Percentiles rank a stretch among this genome's conserved stretches.
These are phyloP conservation scores for Mycalesis mineus DNA, from an alignment of 2,888 invertebrate genomes.

Conservation along the genomic window DNA sequence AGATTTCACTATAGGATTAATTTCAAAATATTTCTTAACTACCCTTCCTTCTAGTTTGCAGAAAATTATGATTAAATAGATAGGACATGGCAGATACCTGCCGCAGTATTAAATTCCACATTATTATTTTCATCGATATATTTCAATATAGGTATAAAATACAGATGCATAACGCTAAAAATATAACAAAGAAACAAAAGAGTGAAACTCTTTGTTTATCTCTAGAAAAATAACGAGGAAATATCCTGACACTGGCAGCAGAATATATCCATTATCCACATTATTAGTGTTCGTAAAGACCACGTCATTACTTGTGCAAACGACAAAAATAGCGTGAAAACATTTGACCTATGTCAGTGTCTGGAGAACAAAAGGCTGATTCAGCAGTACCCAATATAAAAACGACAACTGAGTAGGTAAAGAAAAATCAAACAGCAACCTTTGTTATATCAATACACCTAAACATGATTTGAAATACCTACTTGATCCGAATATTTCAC, in stretches of 20 bases:
- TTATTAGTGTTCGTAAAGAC: slow-evolving; percentile 61
- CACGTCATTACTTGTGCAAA: slow-evolving; percentile 73
- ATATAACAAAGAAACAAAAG: neutral
- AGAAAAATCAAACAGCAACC: neutral
- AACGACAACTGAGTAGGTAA: neutral
- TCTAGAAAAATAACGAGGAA: slow-evolving; percentile 35
- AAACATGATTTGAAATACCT: too few relatives aligned
- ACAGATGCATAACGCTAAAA: too few relatives aligned
- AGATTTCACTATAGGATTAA: too few relatives aligned
- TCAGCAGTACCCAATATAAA: neutral
- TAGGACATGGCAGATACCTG: too few relatives aligned
- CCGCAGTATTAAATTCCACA: too few relatives aligned
- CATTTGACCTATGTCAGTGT: slow-evolving; percentile 39
- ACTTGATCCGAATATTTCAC: too few relatives aligned
- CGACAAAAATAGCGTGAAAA: slow-evolving; percentile 36
- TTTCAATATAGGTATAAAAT: too few relatives aligned
- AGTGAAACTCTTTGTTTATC: neutral
- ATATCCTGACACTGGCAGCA: slow-evolving; percentile 43
- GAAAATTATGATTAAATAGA: too few relatives aligned
- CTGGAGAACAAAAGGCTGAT: slow-evolving; percentile 18
- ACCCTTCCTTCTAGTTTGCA: too few relatives aligned
- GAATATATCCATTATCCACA: slow-evolving; percentile 42
- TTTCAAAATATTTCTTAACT: too few relatives aligned
- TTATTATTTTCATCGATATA: too few relatives aligned
- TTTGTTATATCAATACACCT: neutral